Evolutionary conservation across 2,797 vertebrate species (phyloP), one percentile per base, ranked within the genome.

Genomic region (Phoxinus dragarum): DNA sequence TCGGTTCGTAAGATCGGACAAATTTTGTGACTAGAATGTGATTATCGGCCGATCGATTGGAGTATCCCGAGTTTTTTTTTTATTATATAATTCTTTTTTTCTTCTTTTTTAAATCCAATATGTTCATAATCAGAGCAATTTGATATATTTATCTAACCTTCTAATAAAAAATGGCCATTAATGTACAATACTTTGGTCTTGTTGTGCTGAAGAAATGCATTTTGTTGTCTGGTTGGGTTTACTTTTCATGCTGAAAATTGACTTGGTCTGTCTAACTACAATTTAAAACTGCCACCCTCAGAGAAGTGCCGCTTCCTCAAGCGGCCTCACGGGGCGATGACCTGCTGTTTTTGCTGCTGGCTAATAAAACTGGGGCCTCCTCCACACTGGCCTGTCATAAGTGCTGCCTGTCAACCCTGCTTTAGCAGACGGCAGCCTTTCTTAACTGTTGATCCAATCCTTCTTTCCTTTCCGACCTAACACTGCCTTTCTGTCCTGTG

Each of bases 351-450:
- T 81, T 88, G 82, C 83, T 88, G 86, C 86, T 77, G 31, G 86
- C 84, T 91, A 90, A 88, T 89, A 83, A 89, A 90, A 89, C 86
- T 75, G 68, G 34, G 66, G 81, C 78, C 86, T 87, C 87, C 87
- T 81, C 66, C 64, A 52, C 42, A 49, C 85, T 71, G 81, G 83
- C 71, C 88, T 86, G 82, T 86, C 86, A 84, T 84, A 76, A 83
- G 83, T 88, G 88, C 75, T 69, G 83, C 75, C 84, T 89, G 86
- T 88, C 88, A 89, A 82, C 56, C 21, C 66, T 68, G 74, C 79
- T 81, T 81, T 80, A 84, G 73, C 72, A 61, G 84, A 38, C 54
- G 6, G 69, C 31, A n/a, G 69, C 42, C 85, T 84, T 38, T 84
- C 81, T 21, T 86, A 59, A 44, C 82, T 82, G 84, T 81, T 81